Percentiles rank a stretch among this genome's conserved stretches.
Conservation (phyloP, 37 sponge, comb jelly and placozoan species). For the Mnemiopsis leidyi region DNA sequence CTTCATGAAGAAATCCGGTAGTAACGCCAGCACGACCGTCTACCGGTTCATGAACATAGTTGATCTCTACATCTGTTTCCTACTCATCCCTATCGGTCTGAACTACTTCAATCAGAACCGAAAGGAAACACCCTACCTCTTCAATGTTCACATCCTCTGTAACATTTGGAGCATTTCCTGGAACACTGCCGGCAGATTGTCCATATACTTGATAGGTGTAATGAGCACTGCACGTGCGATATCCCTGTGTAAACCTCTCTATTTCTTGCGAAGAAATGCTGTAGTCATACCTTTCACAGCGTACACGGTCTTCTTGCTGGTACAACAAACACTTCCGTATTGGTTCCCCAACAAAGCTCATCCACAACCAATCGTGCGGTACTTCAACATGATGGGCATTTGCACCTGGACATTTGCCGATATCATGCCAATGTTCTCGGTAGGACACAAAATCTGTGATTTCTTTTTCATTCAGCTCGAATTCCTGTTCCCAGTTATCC, state of each 20-base stretch:
- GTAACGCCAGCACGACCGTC: neutral
- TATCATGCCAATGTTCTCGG: neutral
- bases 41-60: constrained; percentile 10
- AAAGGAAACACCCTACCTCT: neutral
- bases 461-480: constrained; percentile 16
- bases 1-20: neutral
- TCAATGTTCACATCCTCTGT: neutral
- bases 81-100: neutral
- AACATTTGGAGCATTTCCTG: neutral
- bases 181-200: neutral
- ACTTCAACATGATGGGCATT: neutral
- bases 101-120: neutral
- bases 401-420: neutral
- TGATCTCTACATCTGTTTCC: neutral
- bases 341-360: neutral
- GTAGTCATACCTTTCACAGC: neutral
- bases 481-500: neutral
- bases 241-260: neutral
- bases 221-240: neutral
- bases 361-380: too few species aligned
- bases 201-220: neutral
- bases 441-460: neutral
- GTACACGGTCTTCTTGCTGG: neutral
- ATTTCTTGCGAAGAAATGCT: neutral
- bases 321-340: neutral